Percentiles rank a stretch among this genome's conserved stretches.
phyloP scores from a whole-genome alignment of 1,140 invertebrate genomes.

The Aphaenogaster ashmeadi region DNA sequence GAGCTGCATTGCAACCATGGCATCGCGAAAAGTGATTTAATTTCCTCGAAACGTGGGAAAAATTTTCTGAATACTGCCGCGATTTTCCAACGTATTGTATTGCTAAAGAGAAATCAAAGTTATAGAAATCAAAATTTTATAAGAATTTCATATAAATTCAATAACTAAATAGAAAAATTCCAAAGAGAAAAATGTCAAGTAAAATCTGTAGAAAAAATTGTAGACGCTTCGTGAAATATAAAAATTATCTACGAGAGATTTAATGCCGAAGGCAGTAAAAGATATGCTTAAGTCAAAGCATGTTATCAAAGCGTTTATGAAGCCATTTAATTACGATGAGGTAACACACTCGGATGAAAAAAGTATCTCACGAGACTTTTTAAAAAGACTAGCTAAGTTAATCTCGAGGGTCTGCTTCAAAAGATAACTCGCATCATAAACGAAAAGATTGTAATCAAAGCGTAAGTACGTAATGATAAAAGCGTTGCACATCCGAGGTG shows the following conservation, averaged over 20 bases:
- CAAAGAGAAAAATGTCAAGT: neutral
- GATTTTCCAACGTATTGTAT: neutral
- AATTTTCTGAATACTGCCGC: neutral
- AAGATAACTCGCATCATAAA: conserved; percentile 29
- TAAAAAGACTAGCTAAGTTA: conserved; percentile 9
- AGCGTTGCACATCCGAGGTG: neutral
- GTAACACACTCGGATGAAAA: neutral
- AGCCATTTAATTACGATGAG: conserved; percentile 10
- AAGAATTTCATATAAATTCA: conserved; percentile 3
- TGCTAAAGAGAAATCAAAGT: neutral
- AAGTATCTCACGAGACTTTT: neutral
- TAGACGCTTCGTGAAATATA: neutral
- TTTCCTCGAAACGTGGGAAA: neutral
- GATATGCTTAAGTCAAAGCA: neutral
- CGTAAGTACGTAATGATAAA: conserved; percentile 31
- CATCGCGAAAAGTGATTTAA: conserved; percentile 16
- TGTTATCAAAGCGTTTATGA: conserved; percentile 3
- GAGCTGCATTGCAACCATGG: conserved; percentile 16
- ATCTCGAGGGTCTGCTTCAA: neutral
- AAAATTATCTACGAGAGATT: neutral
- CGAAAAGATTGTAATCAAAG: conserved; percentile 17
- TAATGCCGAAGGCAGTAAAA: neutral
- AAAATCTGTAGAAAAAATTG: neutral
- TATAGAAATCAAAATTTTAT: neutral
- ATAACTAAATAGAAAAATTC: neutral